Evolutionary conservation across 1,140 invertebrate species (phyloP), one percentile per base, ranked within the genome.

Genomic region (Sycophila sp.): DNA sequence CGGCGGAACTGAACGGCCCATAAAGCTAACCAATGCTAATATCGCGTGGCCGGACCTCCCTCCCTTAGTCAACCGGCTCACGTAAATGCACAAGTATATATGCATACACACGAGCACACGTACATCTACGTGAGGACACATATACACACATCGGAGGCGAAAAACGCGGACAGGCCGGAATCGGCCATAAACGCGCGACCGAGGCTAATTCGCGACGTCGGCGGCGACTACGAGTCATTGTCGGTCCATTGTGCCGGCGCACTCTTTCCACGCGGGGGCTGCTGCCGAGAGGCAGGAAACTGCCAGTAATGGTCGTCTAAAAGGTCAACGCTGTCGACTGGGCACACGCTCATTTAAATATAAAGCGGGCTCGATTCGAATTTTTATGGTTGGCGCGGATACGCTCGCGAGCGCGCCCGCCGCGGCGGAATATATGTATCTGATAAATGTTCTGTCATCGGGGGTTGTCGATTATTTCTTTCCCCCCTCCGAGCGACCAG

Each of bases 1-100:
- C 82, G n/a, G n/a, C n/a, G 85, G 85, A 86, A 86, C 79, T 86
- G 85, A 85, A 85, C 83, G 85, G 82, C 80, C 83, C 83, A 86
- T 85, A 86, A 86, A 86, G 83, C 84, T 86, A 86, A 86, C 84
- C 85, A 85, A 86, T 86, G 85, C 85, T 86, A 85, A 86, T 85
- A 86, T n/a, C 81, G 68, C 38, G 7, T 4, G 38, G 38, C 28
- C 56, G 42, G 8, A 47, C 36, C 60, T n/a, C 51, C 60, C 40
- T 24, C 13, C 17, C 22, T 1, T 42, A 4, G 8, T 28, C 26
- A 49, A 59, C 49, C 26, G 28, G 45, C 45, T n/a, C 26, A 4
- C 38, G 26, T 19, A 28, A 3, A 58, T 17, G 55, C n/a, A n/a
- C n/a, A n/a, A n/a, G n/a, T n/a, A n/a, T n/a, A n/a, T n/a, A n/a